Evolutionary conservation across 2,797 vertebrate species (phyloP).

Genomic region (Zalophus californianus): DNA sequence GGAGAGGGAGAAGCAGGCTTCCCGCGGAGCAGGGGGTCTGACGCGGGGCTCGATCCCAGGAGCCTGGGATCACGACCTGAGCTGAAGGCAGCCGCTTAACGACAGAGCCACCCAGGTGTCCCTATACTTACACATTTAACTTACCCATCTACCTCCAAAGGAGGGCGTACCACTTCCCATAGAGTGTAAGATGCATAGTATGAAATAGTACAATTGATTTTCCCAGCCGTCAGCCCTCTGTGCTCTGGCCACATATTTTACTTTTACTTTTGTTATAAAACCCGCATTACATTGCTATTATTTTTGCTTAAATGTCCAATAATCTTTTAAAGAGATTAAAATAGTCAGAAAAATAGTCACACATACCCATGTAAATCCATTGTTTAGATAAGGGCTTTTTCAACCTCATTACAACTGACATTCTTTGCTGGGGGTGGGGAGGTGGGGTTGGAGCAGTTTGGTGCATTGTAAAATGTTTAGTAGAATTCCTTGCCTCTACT

Average conservation of each 20-base stretch:
- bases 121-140: background rate
- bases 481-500: background rate
- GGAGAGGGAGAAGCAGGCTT: no score
- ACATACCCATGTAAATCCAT: background rate
- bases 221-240: background rate
- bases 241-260: background rate
- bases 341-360: conserved; percentile 19
- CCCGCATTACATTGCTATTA: background rate
- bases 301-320: background rate
- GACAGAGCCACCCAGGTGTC: background rate
- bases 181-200: background rate
- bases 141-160: background rate
- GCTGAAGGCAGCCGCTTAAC: background rate
- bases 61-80: background rate
- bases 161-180: background rate
- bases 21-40: accelerated
- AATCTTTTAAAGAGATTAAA: conserved; percentile 27
- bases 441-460: background rate
- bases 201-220: background rate
- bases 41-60: no score
- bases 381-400: background rate
- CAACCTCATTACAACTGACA: background rate
- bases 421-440: background rate
- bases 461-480: background rate
- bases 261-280: background rate